Percentiles rank a stretch among this genome's conserved stretches.
Conservation (phyloP, 2,113 vertebrate species). For the Amphilophus citrinellus region DNA sequence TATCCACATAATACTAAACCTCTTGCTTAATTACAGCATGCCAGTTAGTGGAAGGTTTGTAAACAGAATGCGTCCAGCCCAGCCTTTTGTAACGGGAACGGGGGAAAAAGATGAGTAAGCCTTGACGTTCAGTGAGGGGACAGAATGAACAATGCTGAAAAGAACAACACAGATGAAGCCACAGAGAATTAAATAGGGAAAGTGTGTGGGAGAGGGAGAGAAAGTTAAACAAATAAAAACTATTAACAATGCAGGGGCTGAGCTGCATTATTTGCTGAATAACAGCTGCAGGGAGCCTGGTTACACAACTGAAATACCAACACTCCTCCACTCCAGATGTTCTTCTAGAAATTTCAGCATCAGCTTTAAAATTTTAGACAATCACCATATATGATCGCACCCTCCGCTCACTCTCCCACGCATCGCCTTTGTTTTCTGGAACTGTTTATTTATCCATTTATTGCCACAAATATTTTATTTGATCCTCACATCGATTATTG, state of each 20-base stretch:
- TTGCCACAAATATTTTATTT: neutral
- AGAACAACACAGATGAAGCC: neutral
- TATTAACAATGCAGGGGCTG: neutral
- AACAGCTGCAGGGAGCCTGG: conserved; percentile 44
- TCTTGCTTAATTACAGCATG: conserved; percentile 4
- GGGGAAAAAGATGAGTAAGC: neutral
- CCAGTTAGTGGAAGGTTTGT: conserved; percentile 2
- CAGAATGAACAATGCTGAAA: neutral
- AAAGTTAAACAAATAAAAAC: conserved; percentile 77
- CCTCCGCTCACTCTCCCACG: neutral
- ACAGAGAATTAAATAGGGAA: neutral
- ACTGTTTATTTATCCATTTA: neutral
- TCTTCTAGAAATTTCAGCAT: conserved; percentile 16
- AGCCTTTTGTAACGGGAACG: neutral
- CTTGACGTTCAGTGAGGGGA: neutral
- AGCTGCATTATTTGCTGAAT: neutral
- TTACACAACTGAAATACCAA: conserved; percentile 53
- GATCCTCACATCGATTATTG: neutral
- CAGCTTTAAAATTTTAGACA: neutral
- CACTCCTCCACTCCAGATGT: conserved; percentile 46
- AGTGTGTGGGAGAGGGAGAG: conserved; percentile 42
- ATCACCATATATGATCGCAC: neutral
- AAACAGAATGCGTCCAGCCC: conserved; percentile 8
- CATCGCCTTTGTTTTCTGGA: neutral
- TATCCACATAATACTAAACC: conserved; percentile 9